Evolutionary conservation across 2,113 vertebrate genomes (phyloP).

Genomic region (Promerops cafer): DNA sequence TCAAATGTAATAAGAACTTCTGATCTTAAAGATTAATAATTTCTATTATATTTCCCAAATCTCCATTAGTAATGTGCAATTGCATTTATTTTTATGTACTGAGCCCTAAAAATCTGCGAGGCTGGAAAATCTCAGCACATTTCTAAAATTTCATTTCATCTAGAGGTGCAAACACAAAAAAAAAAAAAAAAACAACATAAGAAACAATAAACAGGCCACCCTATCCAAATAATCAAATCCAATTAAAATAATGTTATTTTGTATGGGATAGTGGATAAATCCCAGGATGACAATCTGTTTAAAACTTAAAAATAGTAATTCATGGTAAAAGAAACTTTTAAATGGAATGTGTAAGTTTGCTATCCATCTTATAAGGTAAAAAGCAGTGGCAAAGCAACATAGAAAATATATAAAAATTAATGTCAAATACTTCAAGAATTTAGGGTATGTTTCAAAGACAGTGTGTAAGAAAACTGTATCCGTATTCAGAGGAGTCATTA

Average conservation of each 20-base stretch:
- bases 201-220: not conserved
- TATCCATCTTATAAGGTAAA: not conserved
- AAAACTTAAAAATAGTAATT: not conserved
- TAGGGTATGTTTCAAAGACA: not conserved
- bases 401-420: not conserved
- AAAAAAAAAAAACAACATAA: accelerated
- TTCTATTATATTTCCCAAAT: not conserved
- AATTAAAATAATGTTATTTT: not conserved
- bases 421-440: not conserved
- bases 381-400: not conserved
- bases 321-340: not conserved
- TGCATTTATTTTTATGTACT: not conserved
- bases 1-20: not conserved
- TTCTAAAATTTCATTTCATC: not conserved
- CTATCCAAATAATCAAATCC: not conserved
- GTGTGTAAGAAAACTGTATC: not conserved
- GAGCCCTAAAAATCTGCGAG: not conserved
- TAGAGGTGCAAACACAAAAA: not conserved
- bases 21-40: not conserved
- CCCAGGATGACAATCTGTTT: not conserved
- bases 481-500: not conserved
- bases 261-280: not conserved
- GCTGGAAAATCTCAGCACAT: not conserved
- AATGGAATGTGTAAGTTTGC: not conserved
- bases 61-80: not conserved